A percentile compares a stretch with the other conserved stretches of the same genome.
These are phyloP conservation scores for Ephydatia muelleri DNA, from an alignment of 37 sponge, comb jelly and placozoan species.

Conservation along the genomic window DNA sequence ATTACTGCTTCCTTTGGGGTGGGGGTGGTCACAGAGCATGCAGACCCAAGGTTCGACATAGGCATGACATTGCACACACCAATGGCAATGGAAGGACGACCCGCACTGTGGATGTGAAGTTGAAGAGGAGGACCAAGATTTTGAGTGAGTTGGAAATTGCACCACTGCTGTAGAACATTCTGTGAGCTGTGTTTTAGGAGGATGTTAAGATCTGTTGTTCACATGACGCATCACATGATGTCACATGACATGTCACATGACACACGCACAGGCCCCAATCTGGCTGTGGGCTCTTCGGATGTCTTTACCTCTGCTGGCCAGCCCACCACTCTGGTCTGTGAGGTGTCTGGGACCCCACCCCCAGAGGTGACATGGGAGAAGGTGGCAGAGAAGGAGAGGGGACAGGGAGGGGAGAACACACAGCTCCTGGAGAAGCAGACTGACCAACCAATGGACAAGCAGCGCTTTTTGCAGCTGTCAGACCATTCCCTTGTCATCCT, in stretches of 20 bases:
- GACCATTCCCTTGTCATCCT: slow-evolving; percentile 58
- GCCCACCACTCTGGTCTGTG: slow-evolving; percentile 62
- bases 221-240: no score
- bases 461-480: slow-evolving; percentile 45
- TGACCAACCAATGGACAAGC: slow-evolving; percentile 41
- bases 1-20: not conserved
- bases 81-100: not conserved
- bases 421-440: not conserved
- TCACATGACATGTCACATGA: not conserved
- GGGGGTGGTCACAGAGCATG: not conserved
- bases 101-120: not conserved
- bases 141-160: not conserved
- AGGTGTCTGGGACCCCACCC: slow-evolving; percentile 60
- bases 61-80: not conserved
- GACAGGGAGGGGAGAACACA: not conserved
- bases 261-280: slow-evolving; percentile 44
- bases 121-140: not conserved
- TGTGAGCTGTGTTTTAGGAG: not conserved
- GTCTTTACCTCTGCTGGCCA: slow-evolving; percentile 65
- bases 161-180: not conserved
- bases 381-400: not conserved
- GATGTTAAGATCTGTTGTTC: no score
- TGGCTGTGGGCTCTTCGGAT: slow-evolving; percentile 34
- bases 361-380: slow-evolving; percentile 55
- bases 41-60: not conserved